Percentiles rank a stretch among this genome's conserved stretches.
These are phyloP conservation scores for Callinectes sapidus DNA, from an alignment of 2,888 invertebrate genomes.

Conservation along the genomic window DNA sequence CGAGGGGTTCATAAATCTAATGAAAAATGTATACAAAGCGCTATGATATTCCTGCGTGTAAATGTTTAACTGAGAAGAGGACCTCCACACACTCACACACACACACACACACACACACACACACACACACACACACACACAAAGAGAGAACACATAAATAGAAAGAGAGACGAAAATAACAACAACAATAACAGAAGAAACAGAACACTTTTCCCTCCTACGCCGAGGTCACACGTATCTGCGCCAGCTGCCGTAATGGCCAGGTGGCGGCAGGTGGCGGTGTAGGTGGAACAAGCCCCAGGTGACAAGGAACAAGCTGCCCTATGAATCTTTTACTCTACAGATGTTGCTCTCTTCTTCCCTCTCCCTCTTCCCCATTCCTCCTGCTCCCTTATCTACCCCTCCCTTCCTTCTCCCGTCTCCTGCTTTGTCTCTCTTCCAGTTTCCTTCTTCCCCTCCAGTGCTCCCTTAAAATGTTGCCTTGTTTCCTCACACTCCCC, in stretches of 20 bases:
- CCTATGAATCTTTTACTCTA: constrained; percentile 48
- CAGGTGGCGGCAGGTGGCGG: constrained; percentile 10
- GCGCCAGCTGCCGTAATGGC: constrained; percentile 19
- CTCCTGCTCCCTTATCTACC: not conserved
- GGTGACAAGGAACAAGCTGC: constrained; percentile 37
- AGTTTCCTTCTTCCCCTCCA: not conserved
- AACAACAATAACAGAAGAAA: not conserved
- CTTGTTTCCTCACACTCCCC: constrained; percentile 13
- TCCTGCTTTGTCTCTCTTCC: not conserved
- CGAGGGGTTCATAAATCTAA: not conserved
- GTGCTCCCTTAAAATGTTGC: not conserved
- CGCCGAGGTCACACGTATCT: not conserved
- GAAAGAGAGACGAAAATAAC: not conserved
- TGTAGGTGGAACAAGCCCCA: constrained; percentile 50
- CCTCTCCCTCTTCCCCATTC: constrained; percentile 3
- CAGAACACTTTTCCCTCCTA: not conserved
- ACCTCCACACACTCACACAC: not conserved
- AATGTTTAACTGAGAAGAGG: not conserved
- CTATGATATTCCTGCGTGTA: not conserved
- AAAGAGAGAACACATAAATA: not conserved
- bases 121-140: constrained; percentile 19
- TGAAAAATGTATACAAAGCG: not conserved
- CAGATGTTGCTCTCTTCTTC: not conserved
- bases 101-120: constrained; percentile 13
- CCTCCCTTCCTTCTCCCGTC: not conserved